Percentiles rank a stretch among this genome's conserved stretches.
Conservation (phyloP, 2,113 vertebrate species). For the Aegithalos caudatus region DNA sequence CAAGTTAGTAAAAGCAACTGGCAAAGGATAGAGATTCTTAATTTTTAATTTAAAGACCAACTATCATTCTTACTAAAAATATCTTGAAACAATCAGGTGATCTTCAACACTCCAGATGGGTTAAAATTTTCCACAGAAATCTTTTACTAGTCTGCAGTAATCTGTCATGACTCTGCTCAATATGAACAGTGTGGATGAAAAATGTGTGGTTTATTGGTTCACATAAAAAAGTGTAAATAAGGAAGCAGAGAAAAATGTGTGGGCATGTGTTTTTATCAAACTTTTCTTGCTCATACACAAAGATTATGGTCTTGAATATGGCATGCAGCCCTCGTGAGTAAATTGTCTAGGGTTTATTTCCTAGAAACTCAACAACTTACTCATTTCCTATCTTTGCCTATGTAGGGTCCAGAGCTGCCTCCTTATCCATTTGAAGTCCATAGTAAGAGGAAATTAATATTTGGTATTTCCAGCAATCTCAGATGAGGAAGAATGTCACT, state of each 20-base stretch:
- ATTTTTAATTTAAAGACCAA: slow-evolving; percentile 45
- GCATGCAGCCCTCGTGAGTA: neutral
- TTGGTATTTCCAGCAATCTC: neutral
- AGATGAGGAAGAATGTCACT: neutral
- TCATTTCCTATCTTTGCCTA: neutral
- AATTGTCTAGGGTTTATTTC: neutral
- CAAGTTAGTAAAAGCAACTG: neutral
- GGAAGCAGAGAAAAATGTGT: neutral
- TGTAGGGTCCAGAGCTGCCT: neutral
- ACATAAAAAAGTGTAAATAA: slow-evolving; percentile 28
- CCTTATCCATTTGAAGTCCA: neutral
- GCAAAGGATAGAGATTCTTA: neutral
- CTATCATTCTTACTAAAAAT: slow-evolving; percentile 35
- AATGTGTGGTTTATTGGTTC: neutral
- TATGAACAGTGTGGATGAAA: neutral
- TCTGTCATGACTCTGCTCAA: neutral
- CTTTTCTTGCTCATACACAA: neutral
- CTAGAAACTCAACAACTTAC: neutral
- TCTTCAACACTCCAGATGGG: neutral
- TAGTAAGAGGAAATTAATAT: neutral
- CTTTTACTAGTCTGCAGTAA: neutral
- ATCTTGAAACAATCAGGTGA: slow-evolving; percentile 4
- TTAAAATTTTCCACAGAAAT: slow-evolving; percentile 3
- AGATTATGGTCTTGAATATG: neutral
- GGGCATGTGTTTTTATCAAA: neutral